These are phyloP conservation scores for Aspiorhynchus laticeps DNA, from an alignment of 2,113 vertebrate species.

Conservation along the genomic window DNA sequence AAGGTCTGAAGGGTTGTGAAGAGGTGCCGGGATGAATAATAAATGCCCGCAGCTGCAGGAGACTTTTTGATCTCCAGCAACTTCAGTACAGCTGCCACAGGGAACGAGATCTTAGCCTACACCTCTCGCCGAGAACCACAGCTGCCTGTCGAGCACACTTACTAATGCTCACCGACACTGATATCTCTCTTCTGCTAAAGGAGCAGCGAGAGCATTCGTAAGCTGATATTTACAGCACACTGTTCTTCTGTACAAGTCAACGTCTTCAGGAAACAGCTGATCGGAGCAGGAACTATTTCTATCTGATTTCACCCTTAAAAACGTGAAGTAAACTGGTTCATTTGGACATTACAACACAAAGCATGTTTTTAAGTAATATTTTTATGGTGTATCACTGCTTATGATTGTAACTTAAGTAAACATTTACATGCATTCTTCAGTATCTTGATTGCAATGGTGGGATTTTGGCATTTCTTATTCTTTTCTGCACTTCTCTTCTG, in stretches of 20 bases:
- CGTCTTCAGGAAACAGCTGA: neutral
- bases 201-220: neutral
- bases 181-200: slow-evolving; percentile 36
- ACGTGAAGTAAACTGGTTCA: no score
- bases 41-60: slow-evolving; percentile 44
- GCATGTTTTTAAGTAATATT: neutral
- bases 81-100: slow-evolving; percentile 48
- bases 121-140: slow-evolving; percentile 31
- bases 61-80: slow-evolving; percentile 50
- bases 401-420: neutral
- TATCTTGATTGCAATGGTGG: neutral
- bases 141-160: slow-evolving; percentile 47
- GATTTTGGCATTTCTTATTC: neutral
- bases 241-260: neutral
- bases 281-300: neutral
- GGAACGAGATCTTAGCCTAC: slow-evolving; percentile 19
- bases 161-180: slow-evolving; percentile 36
- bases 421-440: neutral
- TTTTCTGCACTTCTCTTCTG: neutral
- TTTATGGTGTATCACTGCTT: neutral
- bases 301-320: neutral
- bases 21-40: slow-evolving; percentile 51
- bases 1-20: neutral
- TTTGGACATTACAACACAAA: neutral
- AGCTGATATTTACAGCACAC: neutral